Percentiles rank a stretch among this genome's conserved stretches.
Conservation (phyloP, 2,888 invertebrate species). For the Xestia rhomboidea region DNA sequence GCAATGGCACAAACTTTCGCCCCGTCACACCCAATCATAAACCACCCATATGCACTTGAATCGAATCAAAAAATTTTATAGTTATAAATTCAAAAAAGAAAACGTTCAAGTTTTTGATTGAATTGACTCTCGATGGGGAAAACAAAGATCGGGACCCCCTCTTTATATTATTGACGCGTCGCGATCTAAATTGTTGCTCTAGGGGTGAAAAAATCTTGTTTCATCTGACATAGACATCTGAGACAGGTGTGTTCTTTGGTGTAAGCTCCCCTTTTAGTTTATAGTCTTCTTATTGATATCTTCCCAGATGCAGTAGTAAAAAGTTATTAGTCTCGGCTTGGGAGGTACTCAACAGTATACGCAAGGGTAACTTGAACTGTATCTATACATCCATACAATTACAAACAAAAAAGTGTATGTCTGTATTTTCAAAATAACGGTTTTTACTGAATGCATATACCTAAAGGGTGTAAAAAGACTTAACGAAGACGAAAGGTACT, state of each 20-base stretch:
- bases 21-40: conserved; percentile 50
- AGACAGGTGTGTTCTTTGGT: conserved; percentile 70
- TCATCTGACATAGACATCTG: conserved; percentile 81
- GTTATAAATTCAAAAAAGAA: conserved; percentile 56
- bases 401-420: no score
- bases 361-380: neutral
- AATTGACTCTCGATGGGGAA: conserved; percentile 78
- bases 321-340: neutral
- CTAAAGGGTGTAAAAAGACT: no score
- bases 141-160: conserved; percentile 82
- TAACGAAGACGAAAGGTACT: no score
- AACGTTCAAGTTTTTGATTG: conserved; percentile 68
- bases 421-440: no score
- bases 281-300: conserved; percentile 20
- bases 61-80: conserved; percentile 58
- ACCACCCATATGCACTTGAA: conserved; percentile 47
- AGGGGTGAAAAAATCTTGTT: conserved; percentile 82
- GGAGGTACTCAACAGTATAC: neutral
- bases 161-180: conserved; percentile 86
- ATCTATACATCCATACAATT: no score
- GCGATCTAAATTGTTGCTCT: conserved; percentile 85
- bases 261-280: conserved; percentile 38
- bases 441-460: no score
- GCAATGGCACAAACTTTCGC: conserved; percentile 15
- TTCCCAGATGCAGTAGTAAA: neutral